Conservation (phyloP, 2,888 invertebrate genomes). For the Mylabris sibirica region DNA sequence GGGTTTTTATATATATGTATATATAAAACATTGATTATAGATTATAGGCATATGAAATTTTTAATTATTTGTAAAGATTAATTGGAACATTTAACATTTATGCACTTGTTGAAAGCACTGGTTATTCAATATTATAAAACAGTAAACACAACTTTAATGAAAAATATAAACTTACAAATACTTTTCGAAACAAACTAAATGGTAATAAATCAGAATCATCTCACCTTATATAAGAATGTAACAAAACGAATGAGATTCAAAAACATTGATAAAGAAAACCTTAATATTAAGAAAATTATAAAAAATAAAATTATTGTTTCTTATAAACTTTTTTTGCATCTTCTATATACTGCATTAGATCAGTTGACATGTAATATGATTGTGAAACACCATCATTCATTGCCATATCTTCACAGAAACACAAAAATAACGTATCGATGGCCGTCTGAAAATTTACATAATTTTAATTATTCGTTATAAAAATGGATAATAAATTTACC, state of each 20-base stretch:
- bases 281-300: neutral
- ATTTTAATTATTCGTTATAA: neutral
- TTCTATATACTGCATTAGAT: slow-evolving; percentile 22
- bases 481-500: slow-evolving; percentile 27
- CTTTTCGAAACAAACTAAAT: too few species aligned
- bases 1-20: neutral
- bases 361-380: slow-evolving; percentile 24
- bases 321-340: slow-evolving; percentile 14
- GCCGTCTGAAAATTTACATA: slow-evolving; percentile 16
- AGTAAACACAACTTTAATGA: neutral
- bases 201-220: too few species aligned
- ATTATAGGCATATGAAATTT: neutral
- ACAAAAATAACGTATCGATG: slow-evolving; percentile 24
- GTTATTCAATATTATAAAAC: neutral
- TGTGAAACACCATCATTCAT: slow-evolving; percentile 21
- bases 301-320: neutral
- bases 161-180: neutral
- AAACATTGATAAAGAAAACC: neutral
- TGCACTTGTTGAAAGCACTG: neutral
- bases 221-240: too few species aligned
- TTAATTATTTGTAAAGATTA: neutral
- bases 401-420: slow-evolving; percentile 25
- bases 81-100: neutral
- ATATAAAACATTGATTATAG: neutral
- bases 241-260: too few species aligned